Percentiles rank a stretch among this genome's conserved stretches.
Evolutionary conservation across 2,888 invertebrate genomes (phyloP).

Genomic region (Eupeodes luniger): DNA sequence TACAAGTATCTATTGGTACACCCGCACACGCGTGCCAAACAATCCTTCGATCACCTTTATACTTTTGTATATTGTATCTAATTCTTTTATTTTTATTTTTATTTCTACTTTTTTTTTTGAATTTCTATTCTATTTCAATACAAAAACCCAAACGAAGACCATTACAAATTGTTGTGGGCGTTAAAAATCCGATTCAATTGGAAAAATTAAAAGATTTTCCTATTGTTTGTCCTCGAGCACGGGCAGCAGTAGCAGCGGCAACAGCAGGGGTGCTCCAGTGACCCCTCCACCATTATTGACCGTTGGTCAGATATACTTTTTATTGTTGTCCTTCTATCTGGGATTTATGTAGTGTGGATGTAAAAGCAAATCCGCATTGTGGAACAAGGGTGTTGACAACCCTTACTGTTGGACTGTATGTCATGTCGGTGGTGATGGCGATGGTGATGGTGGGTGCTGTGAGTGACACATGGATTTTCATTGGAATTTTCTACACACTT

Average conservation of each 20-base stretch:
- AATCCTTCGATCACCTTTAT: slow-evolving; percentile 74
- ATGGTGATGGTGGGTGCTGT: neutral
- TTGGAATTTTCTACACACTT: slow-evolving; percentile 36
- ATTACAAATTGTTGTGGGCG: slow-evolving; percentile 84
- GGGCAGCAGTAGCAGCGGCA: slow-evolving; percentile 1
- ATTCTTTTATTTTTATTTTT: slow-evolving; percentile 45
- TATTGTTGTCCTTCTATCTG: slow-evolving; percentile 67
- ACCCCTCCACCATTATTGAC: slow-evolving; percentile 46
- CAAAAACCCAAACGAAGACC: slow-evolving; percentile 75
- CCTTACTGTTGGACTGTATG: slow-evolving; percentile 35
- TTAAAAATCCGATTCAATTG: slow-evolving; percentile 82
- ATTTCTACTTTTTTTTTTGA: slow-evolving; percentile 6
- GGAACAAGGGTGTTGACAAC: slow-evolving; percentile 73
- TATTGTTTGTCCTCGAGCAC: slow-evolving; percentile 53
- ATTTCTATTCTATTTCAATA: slow-evolving; percentile 48
- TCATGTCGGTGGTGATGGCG: neutral
- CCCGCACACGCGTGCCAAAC: slow-evolving; percentile 72
- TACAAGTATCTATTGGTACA: slow-evolving; percentile 31
- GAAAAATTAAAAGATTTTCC: slow-evolving; percentile 75
- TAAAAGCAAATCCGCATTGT: slow-evolving; percentile 36
- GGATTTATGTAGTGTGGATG: slow-evolving; percentile 52
- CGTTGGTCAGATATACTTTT: slow-evolving; percentile 73
- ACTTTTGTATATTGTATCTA: slow-evolving; percentile 42
- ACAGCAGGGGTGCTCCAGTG: slow-evolving; percentile 23
- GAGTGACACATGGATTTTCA: slow-evolving; percentile 66